Conservation (phyloP, 2,888 invertebrate genomes). For the Eurois occulta region DNA sequence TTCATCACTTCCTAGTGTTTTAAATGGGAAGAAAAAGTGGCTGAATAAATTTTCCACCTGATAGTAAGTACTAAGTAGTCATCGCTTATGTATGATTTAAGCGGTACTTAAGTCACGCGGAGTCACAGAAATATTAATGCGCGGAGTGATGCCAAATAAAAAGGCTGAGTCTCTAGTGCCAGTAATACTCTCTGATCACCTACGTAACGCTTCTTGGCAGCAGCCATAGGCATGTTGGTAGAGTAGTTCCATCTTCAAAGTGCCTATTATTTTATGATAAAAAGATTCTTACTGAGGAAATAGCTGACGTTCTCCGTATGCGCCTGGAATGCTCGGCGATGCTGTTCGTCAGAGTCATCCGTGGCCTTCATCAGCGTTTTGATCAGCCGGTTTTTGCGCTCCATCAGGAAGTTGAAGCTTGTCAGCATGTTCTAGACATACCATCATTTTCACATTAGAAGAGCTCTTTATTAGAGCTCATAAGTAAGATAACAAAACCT, state of each 20-base stretch:
- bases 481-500: not conserved
- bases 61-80: too few relatives aligned
- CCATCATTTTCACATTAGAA: not conserved
- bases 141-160: too few relatives aligned
- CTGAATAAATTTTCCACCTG: too few relatives aligned
- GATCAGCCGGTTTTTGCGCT: slow-evolving; percentile 93
- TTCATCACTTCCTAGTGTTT: too few relatives aligned
- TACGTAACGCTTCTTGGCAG: not conserved
- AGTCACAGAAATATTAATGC: too few relatives aligned
- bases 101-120: too few relatives aligned
- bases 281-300: slow-evolving; percentile 90
- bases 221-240: not conserved
- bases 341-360: slow-evolving; percentile 93
- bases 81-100: too few relatives aligned
- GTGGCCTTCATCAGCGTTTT: slow-evolving; percentile 91
- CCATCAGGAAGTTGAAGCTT: slow-evolving; percentile 91
- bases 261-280: not conserved
- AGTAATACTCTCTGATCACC: not conserved
- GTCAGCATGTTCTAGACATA: slow-evolving; percentile 87
- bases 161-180: too few relatives aligned
- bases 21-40: too few relatives aligned
- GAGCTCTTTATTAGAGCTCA: not conserved
- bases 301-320: slow-evolving; percentile 93
- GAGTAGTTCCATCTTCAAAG: not conserved
- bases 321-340: slow-evolving; percentile 93